Base-by-base conservation (phyloP, 2,888 invertebrate species). In the Erebia aethiops region DNA sequence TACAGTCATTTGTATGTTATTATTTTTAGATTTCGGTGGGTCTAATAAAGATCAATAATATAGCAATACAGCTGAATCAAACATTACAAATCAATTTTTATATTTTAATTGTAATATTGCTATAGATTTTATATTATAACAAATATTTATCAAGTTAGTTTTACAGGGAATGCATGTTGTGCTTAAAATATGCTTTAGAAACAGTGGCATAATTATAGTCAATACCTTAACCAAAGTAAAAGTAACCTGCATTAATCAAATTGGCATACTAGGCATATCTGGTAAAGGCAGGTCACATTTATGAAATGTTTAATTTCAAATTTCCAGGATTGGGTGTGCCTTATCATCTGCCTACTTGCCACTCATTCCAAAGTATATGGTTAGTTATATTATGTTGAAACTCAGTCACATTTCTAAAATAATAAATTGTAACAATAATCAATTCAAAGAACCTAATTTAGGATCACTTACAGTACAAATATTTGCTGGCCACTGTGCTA, bases 1-100 rank as follows among this genome's bases (percentile, higher is more conserved):
- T 56, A 64, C 57, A 63, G 54, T 16, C 16, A 54, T 54, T 16
- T n/a, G 67, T 61, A 52, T 46, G 35, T 60, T 51, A 67, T 68
- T 26, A 57, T 61, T 65, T 69, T 62, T 46, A 73, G 41, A 67
- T 70, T 66, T 74, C 74, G 72, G 73, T 76, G 75, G 75, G 75
- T 57, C 61, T 68, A 65, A 70, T 54, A 56, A 66, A 46, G 43
- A n/a, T 66, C 4, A 43, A 43, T 43, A 65, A 61, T 46, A 43
- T 14, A 35, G 2, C 35, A 58, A 58, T 35, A 7, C 14, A n/a
- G 14, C 14, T 35, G n/a, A 35, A 58, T 58, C 14, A 35, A 54
- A 16, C 18, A 51, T 16, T n/a, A n/a, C 14, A n/a, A n/a, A 51
- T 35, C 13, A 46, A 46, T 46, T 18, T 54, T 54, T 18, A 18